A percentile compares a stretch with the other conserved stretches of the same genome.
Conservation (phyloP, 1,140 invertebrate genomes). For the Drosophila saltans region DNA sequence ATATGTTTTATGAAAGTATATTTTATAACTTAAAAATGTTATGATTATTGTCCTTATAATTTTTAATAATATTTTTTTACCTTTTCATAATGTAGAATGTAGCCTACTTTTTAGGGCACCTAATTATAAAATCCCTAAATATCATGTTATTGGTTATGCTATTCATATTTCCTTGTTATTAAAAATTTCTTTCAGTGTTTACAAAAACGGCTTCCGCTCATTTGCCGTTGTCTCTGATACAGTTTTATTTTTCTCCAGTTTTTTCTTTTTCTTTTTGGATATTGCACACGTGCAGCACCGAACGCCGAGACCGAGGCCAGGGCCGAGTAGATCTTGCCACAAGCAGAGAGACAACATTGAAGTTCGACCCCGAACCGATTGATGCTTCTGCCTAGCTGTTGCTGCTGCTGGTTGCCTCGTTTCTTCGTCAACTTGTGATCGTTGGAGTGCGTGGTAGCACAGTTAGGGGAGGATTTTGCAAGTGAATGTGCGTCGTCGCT, state of each 20-base stretch:
- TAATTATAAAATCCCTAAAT: too few species aligned
- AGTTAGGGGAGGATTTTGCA: conserved; percentile 80
- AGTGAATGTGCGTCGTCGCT: conserved; percentile 58
- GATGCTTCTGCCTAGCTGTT: conserved; percentile 45
- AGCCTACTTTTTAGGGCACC: neutral
- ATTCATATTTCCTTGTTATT: too few species aligned
- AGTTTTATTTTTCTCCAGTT: conserved; percentile 20
- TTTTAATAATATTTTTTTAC: too few species aligned
- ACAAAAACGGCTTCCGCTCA: conserved; percentile 51
- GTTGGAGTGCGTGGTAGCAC: conserved; percentile 66
- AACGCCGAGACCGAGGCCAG: conserved; percentile 13
- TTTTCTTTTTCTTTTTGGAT: conserved; percentile 30
- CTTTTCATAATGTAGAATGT: neutral
- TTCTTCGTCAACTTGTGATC: conserved; percentile 36
- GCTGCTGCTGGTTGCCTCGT: neutral
- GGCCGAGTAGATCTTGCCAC: conserved; percentile 61
- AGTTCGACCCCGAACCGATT: conserved; percentile 55
- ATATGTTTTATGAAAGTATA: too few species aligned
- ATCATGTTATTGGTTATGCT: too few species aligned
- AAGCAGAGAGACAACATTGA: conserved; percentile 58
- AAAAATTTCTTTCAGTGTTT: conserved; percentile 39
- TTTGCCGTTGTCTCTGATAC: conserved; percentile 23
- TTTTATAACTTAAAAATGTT: too few species aligned
- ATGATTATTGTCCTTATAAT: too few species aligned
- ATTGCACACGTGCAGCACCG: conserved; percentile 64